phyloP scores from a whole-genome alignment of 2,888 invertebrate species.

The Arctia plantaginis region DNA sequence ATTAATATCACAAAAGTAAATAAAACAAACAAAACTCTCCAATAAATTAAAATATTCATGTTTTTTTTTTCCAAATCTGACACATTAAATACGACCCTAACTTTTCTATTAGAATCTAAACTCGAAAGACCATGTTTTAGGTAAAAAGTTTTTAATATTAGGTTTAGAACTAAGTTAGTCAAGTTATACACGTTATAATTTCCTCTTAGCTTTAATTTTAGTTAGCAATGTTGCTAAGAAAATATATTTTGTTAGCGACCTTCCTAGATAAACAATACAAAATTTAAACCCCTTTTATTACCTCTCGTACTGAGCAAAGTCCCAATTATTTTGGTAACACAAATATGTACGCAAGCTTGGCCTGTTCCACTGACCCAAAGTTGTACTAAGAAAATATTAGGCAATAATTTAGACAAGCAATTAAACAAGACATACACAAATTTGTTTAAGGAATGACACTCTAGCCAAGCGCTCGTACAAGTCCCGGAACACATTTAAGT shows the following conservation, averaged over 20 bases:
- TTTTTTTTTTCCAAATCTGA: neutral
- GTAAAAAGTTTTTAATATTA: neutral
- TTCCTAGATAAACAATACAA: neutral
- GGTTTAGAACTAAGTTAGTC: neutral
- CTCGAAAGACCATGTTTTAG: neutral
- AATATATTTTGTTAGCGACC: neutral
- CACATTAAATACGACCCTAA: neutral
- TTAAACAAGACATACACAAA: constrained; percentile 33
- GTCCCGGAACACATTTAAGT: constrained; percentile 38
- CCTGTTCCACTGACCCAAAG: neutral
- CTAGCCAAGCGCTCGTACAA: constrained; percentile 25
- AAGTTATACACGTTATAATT: neutral
- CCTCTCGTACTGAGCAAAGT: too few relatives aligned
- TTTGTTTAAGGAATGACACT: constrained; percentile 32
- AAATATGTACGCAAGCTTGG: too few relatives aligned
- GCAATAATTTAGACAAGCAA: constrained; percentile 37
- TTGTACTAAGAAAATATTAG: constrained; percentile 27
- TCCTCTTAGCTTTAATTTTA: neutral
- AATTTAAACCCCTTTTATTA: neutral
- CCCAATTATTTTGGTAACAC: too few relatives aligned
- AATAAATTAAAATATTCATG: neutral
- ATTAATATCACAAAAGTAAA: neutral
- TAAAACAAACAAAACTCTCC: neutral
- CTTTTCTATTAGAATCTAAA: neutral
- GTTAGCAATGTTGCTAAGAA: neutral